Conservation (phyloP, 2,797 vertebrate genomes). For the Hoplostethus atlanticus region DNA sequence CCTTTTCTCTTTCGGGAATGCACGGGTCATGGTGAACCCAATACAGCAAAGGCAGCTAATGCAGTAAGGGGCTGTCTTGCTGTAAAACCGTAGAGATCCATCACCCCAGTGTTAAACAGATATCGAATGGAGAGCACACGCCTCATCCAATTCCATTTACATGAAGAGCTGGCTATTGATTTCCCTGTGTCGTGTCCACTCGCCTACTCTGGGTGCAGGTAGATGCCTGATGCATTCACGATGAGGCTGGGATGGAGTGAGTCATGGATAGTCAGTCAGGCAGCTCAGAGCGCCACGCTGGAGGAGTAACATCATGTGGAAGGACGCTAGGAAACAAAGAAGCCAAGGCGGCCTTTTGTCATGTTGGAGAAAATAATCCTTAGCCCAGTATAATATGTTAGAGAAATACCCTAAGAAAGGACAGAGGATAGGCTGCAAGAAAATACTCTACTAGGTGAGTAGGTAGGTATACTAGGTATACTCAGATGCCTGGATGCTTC, state of each 20-base stretch:
- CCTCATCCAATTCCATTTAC: constrained; percentile 60
- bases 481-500: too few species aligned
- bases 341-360: too few species aligned
- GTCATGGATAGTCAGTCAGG: constrained; percentile 48
- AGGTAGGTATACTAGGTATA: too few species aligned
- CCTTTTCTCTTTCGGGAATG: neutral
- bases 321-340: too few species aligned
- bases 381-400: too few species aligned
- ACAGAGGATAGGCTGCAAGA: too few species aligned
- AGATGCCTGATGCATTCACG: constrained; percentile 67
- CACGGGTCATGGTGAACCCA: constrained; percentile 16
- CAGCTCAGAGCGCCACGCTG: constrained; percentile 50
- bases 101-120: constrained; percentile 11
- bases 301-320: neutral
- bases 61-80: neutral
- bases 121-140: constrained; percentile 24
- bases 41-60: constrained; percentile 23
- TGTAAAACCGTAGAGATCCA: constrained; percentile 25
- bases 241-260: constrained; percentile 67
- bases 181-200: constrained; percentile 58
- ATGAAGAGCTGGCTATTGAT: constrained; percentile 68
- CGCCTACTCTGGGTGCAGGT: constrained; percentile 51
- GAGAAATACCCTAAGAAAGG: too few species aligned
- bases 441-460: too few species aligned
- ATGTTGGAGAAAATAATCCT: too few species aligned